Evolutionary conservation across 2,113 vertebrate genomes (phyloP), one percentile per base, ranked within the genome.

Genomic region (Muntiacus muntjak): DNA sequence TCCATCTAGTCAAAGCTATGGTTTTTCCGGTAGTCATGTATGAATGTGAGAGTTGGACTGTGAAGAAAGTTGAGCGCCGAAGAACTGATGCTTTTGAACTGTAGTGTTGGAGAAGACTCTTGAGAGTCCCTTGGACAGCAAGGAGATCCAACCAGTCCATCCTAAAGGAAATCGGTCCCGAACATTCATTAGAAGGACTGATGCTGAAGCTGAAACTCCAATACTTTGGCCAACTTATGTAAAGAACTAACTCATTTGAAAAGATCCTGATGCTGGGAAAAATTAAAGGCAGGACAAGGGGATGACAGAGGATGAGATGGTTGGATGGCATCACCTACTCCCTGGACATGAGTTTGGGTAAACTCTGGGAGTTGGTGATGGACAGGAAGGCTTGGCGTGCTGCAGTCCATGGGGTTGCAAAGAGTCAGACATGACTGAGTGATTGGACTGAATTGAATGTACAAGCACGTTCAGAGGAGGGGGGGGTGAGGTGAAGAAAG

Each of bases 21-120:
- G 62, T 67, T 67, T 67, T 67, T 67, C 33, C 4, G 5, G 16
- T n/a, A 10, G 62, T 67, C 62, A 67, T n/a, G 62, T 67, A n/a
- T 19, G 2, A 4, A n/a, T 67, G 16, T 36, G 17, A n/a, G 8
- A 67, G 64, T 67, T 67, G 64, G 62, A 67, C 33, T 67, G 2
- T 36, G 5, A 67, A 36, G 17, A 67, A 67, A 11, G 33, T 17
- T 10, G 64, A n/a, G 33, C 4, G 0, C 33, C 0, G 0, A 67
- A 67, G 8, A 67, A 36, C 11, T 67, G 64, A 67, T 11, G 33
- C 8, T 67, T 67, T 67, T 67, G 33, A 67, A 67, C 64, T 67
- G 64, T n/a, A 17, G 33, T 67, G 62, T n/a, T 67, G 15, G 62
- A 67, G 16, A 67, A 67, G 33, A 67, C 16, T 67, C 62, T 67